These are phyloP conservation scores for Patella caerulea DNA, from an alignment of 2,888 invertebrate genomes.

Conservation along the genomic window DNA sequence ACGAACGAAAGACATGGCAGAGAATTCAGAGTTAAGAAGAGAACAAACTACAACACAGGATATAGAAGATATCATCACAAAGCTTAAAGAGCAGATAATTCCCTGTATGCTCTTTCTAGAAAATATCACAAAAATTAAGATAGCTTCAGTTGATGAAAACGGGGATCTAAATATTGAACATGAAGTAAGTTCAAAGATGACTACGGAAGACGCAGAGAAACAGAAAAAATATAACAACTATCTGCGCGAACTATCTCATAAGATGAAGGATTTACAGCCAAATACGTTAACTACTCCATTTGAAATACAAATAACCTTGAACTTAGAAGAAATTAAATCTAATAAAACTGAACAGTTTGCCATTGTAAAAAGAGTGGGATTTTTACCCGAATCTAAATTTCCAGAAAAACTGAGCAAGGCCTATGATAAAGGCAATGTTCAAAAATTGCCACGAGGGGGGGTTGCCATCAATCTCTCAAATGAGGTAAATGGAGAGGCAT, in stretches of 20 bases:
- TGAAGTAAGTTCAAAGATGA: slow-evolving; percentile 24
- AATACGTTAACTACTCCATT: not conserved
- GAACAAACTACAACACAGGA: slow-evolving; percentile 30
- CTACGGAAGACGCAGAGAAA: slow-evolving; percentile 15
- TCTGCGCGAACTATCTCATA: slow-evolving; percentile 13
- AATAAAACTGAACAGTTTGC: slow-evolving; percentile 43
- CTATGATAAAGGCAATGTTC: slow-evolving; percentile 41
- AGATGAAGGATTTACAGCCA: slow-evolving; percentile 11
- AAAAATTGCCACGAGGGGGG: slow-evolving; percentile 50
- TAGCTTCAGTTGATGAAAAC: slow-evolving; percentile 35
- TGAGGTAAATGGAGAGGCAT: slow-evolving; percentile 19
- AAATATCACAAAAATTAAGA: slow-evolving; percentile 48
- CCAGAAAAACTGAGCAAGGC: slow-evolving; percentile 39
- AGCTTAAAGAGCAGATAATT: slow-evolving; percentile 51
- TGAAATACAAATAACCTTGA: slow-evolving; percentile 29
- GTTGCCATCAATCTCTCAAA: slow-evolving; percentile 39
- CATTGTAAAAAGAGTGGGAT: slow-evolving; percentile 53
- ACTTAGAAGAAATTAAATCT: slow-evolving; percentile 15
- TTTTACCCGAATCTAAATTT: slow-evolving; percentile 26
- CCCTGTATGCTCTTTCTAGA: slow-evolving; percentile 63
- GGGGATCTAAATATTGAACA: slow-evolving; percentile 32
- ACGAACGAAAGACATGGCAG: slow-evolving; percentile 47
- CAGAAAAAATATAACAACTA: slow-evolving; percentile 21
- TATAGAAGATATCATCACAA: slow-evolving; percentile 43
- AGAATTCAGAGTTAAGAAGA: slow-evolving; percentile 49